Evolutionary conservation across 2,888 invertebrate species (phyloP).

Genomic region (Hypomecis punctinalis): DNA sequence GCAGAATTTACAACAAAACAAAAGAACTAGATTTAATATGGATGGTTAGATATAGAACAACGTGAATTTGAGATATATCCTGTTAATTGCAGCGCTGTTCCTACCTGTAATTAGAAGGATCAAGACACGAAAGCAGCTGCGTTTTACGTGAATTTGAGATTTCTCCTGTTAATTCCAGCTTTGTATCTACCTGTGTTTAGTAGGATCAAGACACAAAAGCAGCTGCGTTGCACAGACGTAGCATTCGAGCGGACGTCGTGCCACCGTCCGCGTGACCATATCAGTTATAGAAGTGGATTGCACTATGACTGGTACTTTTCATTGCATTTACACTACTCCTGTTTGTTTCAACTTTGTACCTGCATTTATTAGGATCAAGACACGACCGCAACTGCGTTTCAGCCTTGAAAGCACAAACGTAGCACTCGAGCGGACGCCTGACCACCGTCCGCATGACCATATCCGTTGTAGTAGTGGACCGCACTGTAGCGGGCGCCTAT

Average conservation of each 20-base stretch:
- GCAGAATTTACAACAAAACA: too few species aligned
- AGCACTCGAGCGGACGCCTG: conserved; percentile 71
- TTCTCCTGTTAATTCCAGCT: too few species aligned
- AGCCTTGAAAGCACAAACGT: conserved; percentile 71
- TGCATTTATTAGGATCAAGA: conserved; percentile 71
- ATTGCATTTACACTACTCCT: conserved; percentile 34
- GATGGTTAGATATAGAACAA: conserved; percentile 68
- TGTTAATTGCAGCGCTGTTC: too few species aligned
- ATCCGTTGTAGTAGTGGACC: conserved; percentile 36
- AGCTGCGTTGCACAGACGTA: conserved; percentile 71
- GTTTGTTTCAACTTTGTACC: too few species aligned
- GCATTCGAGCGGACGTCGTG: conserved; percentile 71
- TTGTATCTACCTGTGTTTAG: conserved; percentile 65
- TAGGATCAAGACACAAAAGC: conserved; percentile 73
- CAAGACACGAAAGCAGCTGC: conserved; percentile 65
- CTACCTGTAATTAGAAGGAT: too few species aligned
- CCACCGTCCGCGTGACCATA: conserved; percentile 57
- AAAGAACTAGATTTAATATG: conserved; percentile 48
- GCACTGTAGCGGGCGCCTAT: not conserved
- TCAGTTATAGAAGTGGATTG: conserved; percentile 46
- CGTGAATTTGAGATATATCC: conserved; percentile 58
- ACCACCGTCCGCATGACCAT: conserved; percentile 51
- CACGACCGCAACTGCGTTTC: conserved; percentile 69
- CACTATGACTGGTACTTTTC: conserved; percentile 45
- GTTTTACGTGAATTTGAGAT: conserved; percentile 61